These are phyloP conservation scores for Sporophila hypoxantha DNA, from an alignment of 2,113 vertebrate species.

Conservation along the genomic window DNA sequence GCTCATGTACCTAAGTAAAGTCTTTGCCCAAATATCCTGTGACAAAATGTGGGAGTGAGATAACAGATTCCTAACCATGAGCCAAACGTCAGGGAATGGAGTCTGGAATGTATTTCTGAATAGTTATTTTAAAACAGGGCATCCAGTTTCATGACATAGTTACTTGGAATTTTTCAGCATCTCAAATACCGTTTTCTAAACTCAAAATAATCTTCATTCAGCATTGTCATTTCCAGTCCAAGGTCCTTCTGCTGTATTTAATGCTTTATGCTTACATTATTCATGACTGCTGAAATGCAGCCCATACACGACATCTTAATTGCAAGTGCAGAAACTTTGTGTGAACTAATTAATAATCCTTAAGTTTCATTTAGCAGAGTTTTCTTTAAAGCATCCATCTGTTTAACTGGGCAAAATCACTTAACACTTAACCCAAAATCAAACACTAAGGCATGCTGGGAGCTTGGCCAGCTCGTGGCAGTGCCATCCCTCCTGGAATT, in stretches of 20 bases:
- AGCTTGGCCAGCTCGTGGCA: not conserved
- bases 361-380: not conserved
- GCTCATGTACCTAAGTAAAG: not conserved
- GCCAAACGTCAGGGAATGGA: not conserved
- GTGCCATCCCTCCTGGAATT: not conserved
- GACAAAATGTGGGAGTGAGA: not conserved
- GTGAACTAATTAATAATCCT: not conserved
- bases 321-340: not conserved
- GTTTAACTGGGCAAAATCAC: not conserved
- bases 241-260: not conserved
- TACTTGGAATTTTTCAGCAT: slow-evolving; percentile 22
- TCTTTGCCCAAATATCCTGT: not conserved
- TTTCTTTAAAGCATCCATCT: not conserved
- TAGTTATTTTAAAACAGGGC: slow-evolving; percentile 16
- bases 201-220: not conserved
- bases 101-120: not conserved
- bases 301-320: not conserved
- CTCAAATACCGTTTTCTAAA: not conserved
- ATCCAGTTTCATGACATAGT: slow-evolving; percentile 21
- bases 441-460: not conserved
- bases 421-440: not conserved
- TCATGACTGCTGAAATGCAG: slow-evolving; percentile 27
- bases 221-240: not conserved
- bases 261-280: not conserved
- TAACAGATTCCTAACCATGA: not conserved